A percentile compares a stretch with the other conserved stretches of the same genome.
Evolutionary conservation across 2,888 invertebrate species (phyloP).

Genomic region (Tricholauxania praeusta): DNA sequence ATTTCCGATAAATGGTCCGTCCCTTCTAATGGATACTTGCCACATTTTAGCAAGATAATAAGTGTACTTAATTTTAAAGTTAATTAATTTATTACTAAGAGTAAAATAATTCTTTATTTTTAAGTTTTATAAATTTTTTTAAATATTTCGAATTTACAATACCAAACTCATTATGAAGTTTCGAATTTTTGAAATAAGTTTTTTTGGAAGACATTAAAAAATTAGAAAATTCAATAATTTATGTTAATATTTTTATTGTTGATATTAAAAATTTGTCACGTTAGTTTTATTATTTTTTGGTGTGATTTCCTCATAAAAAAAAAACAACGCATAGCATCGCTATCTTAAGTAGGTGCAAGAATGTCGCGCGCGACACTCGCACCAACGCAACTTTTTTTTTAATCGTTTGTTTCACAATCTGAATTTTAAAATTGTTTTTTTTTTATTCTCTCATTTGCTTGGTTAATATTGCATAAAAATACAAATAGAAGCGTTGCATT

Average conservation of each 20-base stretch:
- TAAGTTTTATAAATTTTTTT: too few species aligned
- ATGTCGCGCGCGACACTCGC: slow-evolving; percentile 4
- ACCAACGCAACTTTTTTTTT: neutral
- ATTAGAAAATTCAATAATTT: neutral
- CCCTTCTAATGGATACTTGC: too few species aligned
- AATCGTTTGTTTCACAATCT: neutral
- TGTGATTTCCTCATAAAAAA: neutral
- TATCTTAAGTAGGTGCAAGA: slow-evolving; percentile 20
- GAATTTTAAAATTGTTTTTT: neutral
- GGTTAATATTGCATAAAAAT: neutral
- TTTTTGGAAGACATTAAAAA: too few species aligned
- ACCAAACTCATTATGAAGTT: too few species aligned
- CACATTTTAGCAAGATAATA: too few species aligned
- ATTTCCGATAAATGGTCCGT: too few species aligned
- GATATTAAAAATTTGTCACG: neutral
- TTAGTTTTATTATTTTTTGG: neutral
- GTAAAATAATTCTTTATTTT: too few species aligned
- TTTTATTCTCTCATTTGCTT: neutral
- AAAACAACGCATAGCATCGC: too few species aligned
- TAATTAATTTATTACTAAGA: too few species aligned
- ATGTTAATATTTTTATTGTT: neutral
- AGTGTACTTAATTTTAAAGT: too few species aligned
- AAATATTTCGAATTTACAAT: too few species aligned
- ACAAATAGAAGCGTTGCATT: neutral
- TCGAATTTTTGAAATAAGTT: too few species aligned